A percentile compares a stretch with the other conserved stretches of the same genome.
Evolutionary conservation across 2,113 vertebrate genomes (phyloP).

Genomic region (Gallinago jamesoni): DNA sequence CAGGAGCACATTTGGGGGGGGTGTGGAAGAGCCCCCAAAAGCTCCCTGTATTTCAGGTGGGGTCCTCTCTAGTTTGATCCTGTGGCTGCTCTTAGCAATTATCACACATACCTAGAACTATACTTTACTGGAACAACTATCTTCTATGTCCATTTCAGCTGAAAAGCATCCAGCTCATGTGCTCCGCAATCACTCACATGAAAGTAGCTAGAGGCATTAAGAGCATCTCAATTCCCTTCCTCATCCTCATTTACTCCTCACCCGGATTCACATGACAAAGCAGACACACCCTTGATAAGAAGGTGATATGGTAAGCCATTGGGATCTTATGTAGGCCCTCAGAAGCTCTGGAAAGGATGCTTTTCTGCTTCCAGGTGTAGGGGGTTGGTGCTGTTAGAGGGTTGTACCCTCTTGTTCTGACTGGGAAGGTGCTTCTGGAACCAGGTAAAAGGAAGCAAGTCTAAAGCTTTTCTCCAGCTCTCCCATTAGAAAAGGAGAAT

Average conservation of each 20-base stretch:
- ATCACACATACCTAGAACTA: accelerated
- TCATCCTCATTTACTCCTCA: not conserved
- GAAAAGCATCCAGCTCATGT: not conserved
- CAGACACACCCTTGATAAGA: not conserved
- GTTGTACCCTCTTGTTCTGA: not conserved
- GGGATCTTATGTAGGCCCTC: not conserved
- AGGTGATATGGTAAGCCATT: not conserved
- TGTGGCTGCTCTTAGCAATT: not conserved
- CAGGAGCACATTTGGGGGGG: not conserved
- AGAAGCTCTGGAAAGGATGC: not conserved
- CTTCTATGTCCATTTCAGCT: not conserved
- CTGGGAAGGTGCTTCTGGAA: not conserved
- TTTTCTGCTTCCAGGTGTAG: not conserved
- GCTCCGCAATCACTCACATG: not conserved
- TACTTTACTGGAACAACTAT: not conserved
- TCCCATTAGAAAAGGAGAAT: not conserved
- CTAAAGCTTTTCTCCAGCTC: not conserved
- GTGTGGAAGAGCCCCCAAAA: not conserved
- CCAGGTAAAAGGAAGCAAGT: not conserved
- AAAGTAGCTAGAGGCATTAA: too few relatives aligned
- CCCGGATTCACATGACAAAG: not conserved
- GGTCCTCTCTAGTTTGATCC: not conserved
- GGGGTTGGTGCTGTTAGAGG: not conserved
- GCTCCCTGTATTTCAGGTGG: not conserved
- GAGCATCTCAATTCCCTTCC: not conserved